A percentile compares a stretch with the other conserved stretches of the same genome.
Evolutionary conservation across 2,113 vertebrate species (phyloP).

Genomic region (Callocephalon fimbriatum): DNA sequence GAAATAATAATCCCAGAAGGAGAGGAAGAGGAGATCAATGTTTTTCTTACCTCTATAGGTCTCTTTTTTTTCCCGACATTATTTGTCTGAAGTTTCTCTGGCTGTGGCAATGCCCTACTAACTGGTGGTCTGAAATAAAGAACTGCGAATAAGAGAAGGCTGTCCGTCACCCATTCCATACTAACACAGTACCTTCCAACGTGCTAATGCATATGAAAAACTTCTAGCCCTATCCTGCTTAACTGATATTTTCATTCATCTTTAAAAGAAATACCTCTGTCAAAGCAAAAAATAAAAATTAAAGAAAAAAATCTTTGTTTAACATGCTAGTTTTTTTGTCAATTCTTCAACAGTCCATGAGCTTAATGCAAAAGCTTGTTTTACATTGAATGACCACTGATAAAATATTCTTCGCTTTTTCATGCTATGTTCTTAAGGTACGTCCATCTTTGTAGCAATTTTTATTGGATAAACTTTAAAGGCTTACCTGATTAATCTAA

Average conservation of each 20-base stretch:
- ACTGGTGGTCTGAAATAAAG: constrained; percentile 94
- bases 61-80: constrained; percentile 98
- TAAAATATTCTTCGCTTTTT: background rate
- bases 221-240: background rate
- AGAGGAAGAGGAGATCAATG: background rate
- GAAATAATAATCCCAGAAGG: background rate
- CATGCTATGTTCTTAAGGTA: background rate
- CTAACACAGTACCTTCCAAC: constrained; percentile 59
- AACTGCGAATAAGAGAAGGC: constrained; percentile 77
- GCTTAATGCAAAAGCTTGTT: background rate
- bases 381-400: background rate
- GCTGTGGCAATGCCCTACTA: constrained; percentile 95
- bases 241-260: background rate
- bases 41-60: constrained; percentile 90
- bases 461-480: background rate
- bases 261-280: background rate
- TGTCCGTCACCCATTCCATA: constrained; percentile 64
- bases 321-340: background rate
- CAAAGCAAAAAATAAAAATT: background rate
- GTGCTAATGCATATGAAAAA: background rate
- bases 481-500: background rate
- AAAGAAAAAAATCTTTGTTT: background rate
- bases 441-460: background rate
- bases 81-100: constrained; percentile 97
- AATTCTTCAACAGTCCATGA: background rate